Percentiles rank a stretch among this genome's conserved stretches.
phyloP scores from a whole-genome alignment of 1,140 invertebrate genomes.

The Lasaia peninsularis region DNA sequence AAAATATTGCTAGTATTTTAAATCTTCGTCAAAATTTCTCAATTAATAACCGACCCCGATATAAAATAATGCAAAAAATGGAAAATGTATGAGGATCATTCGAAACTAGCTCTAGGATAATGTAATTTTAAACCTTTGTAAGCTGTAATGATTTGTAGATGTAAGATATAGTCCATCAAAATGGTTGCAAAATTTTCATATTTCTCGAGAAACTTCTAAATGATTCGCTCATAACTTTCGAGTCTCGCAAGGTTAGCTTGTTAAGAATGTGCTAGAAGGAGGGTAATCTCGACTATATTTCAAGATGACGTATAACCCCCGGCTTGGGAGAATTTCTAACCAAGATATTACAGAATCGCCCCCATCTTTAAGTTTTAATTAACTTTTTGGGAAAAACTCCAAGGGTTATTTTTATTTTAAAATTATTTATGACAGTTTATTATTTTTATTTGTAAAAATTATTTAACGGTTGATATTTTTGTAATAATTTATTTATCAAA shows the following conservation, averaged over 20 bases:
- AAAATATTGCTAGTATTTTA: too few species aligned
- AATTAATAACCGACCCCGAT: too few species aligned
- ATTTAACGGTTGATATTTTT: too few species aligned
- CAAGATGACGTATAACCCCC: slow-evolving; percentile 35
- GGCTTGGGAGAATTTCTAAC: slow-evolving; percentile 28
- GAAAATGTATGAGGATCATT: too few species aligned
- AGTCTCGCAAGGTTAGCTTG: slow-evolving; percentile 5
- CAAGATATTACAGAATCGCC: slow-evolving; percentile 19
- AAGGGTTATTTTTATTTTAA: background rate
- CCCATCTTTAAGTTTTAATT: slow-evolving; percentile 30
- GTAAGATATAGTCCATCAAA: background rate
- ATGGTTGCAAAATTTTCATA: background rate
- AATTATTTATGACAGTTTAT: too few species aligned
- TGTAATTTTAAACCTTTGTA: too few species aligned
- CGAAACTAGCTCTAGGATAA: too few species aligned
- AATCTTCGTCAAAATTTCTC: too few species aligned
- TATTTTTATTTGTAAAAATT: too few species aligned
- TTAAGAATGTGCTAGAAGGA: slow-evolving; percentile 7
- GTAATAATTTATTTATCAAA: too few species aligned
- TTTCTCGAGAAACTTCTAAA: background rate
- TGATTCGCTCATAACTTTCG: slow-evolving; percentile 4
- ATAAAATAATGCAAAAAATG: too few species aligned
- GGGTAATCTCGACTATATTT: slow-evolving; percentile 35
- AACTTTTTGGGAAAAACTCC: slow-evolving; percentile 19
- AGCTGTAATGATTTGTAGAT: too few species aligned